Evolutionary conservation across 2,113 vertebrate genomes (phyloP).

Genomic region (Tamias sibiricus): DNA sequence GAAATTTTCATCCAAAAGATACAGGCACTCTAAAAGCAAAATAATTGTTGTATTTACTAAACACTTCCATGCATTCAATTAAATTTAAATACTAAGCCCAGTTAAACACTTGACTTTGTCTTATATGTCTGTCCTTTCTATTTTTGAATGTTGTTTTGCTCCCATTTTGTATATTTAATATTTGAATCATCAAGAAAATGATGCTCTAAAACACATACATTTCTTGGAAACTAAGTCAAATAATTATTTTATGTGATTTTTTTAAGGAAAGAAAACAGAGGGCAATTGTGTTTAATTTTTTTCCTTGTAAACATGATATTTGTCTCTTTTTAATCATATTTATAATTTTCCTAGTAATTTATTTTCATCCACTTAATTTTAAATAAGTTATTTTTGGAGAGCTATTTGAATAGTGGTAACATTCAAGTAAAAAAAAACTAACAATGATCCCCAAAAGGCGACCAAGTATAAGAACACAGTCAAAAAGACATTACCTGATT

Average conservation of each 20-base stretch:
- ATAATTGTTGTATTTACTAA: not conserved
- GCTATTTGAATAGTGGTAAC: not conserved
- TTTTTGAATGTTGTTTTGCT: not conserved
- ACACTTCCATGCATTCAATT: not conserved
- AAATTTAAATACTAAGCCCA: not conserved
- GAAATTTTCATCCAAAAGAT: not conserved
- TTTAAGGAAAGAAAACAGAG: not conserved
- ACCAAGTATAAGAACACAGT: not conserved
- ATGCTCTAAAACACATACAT: not conserved
- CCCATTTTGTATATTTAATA: not conserved
- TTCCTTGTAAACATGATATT: not conserved
- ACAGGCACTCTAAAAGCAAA: not conserved
- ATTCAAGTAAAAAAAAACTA: not conserved
- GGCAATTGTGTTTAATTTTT: not conserved
- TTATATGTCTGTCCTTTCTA: not conserved
- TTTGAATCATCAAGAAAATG: not conserved
- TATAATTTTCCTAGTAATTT: not conserved
- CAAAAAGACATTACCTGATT: not conserved
- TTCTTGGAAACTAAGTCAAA: not conserved
- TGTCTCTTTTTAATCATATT: not conserved
- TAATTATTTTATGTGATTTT: not conserved
- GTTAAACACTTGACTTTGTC: not conserved
- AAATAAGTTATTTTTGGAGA: not conserved
- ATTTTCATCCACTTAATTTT: not conserved
- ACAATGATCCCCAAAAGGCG: not conserved